These are phyloP conservation scores for Eucera pruinosa DNA, from an alignment of 2,888 invertebrate genomes.

Conservation along the genomic window DNA sequence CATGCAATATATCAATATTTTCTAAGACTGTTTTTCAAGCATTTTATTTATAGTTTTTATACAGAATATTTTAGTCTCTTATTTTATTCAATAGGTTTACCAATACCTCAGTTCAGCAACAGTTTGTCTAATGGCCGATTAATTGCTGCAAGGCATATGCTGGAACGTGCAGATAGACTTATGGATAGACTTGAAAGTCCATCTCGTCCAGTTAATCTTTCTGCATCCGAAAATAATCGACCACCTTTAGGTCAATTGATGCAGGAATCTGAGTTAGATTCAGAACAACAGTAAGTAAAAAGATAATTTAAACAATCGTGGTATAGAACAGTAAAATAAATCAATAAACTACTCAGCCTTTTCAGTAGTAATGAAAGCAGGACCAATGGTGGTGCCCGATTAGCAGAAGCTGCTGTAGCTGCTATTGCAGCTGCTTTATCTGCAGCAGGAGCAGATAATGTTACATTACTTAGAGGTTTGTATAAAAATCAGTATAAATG, in stretches of 20 bases:
- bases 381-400: constrained; percentile 63
- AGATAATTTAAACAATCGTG: neutral
- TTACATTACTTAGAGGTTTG: constrained; percentile 70
- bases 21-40: neutral
- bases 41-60: neutral
- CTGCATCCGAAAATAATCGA: constrained; percentile 74
- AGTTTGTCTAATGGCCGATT: constrained; percentile 85
- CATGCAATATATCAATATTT: neutral
- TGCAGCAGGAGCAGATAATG: constrained; percentile 76
- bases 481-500: neutral
- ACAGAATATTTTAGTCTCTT: neutral
- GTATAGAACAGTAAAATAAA: neutral
- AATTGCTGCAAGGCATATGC: constrained; percentile 85
- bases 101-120: constrained; percentile 85
- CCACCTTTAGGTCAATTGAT: constrained; percentile 79
- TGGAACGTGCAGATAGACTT: constrained; percentile 84
- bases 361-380: constrained; percentile 63
- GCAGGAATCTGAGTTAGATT: constrained; percentile 64
- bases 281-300: constrained; percentile 65
- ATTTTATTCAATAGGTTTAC: constrained; percentile 78
- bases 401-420: constrained; percentile 78
- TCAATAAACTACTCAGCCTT: constrained; percentile 21
- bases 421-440: constrained; percentile 82
- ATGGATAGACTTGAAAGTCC: constrained; percentile 85
- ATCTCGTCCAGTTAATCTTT: constrained; percentile 59